These are phyloP conservation scores for Crocidura indochinensis DNA, from an alignment of 2,797 vertebrate species.

Conservation along the genomic window DNA sequence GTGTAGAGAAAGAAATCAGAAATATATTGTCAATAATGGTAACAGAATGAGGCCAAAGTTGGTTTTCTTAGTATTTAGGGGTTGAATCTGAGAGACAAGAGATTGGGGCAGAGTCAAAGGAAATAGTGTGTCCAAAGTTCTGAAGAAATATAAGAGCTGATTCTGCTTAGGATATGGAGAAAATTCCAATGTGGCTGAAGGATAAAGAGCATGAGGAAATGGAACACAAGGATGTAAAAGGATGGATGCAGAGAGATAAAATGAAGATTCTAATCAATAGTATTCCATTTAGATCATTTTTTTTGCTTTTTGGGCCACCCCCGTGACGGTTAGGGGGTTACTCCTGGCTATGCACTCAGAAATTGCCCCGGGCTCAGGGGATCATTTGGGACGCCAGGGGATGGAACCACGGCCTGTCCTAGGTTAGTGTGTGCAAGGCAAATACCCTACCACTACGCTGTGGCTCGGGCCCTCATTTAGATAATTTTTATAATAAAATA, in stretches of 20 bases:
- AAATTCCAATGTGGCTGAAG: neutral
- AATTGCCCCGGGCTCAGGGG: no score
- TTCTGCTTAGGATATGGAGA: neutral
- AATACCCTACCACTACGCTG: no score
- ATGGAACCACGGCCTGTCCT: no score
- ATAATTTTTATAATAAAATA: neutral
- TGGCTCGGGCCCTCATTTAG: no score
- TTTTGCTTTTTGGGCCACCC: neutral
- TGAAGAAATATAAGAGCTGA: neutral
- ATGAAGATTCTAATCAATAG: no score
- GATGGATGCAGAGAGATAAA: neutral
- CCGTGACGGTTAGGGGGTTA: no score
- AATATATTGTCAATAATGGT: neutral
- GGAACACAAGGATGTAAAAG: neutral
- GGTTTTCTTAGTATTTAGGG: neutral
- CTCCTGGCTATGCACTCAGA: no score
- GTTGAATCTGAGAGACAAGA: neutral
- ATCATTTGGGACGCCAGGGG: no score
- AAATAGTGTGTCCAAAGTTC: neutral
- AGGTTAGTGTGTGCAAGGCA: no score
- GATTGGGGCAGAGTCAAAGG: neutral
- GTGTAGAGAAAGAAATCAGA: neutral
- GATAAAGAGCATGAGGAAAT: accelerated
- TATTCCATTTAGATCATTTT: neutral
- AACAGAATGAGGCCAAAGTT: neutral